Percentiles rank a stretch among this genome's conserved stretches.
Conservation (phyloP, 1,140 invertebrate genomes). For the Arctopsyche grandis region DNA sequence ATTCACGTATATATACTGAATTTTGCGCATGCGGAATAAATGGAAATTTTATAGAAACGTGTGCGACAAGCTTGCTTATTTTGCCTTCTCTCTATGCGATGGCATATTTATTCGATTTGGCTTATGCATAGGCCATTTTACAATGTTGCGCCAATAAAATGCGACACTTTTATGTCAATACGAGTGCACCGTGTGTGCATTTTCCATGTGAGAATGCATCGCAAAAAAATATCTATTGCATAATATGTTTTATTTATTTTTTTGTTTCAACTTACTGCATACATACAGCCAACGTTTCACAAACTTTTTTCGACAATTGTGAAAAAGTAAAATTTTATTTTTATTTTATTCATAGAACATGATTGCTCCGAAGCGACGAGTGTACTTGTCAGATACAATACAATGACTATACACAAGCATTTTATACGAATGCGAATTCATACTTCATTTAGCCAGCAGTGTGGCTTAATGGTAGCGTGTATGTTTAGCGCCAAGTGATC, state of each 20-base stretch:
- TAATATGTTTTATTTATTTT: neutral
- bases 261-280: neutral
- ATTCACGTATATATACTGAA: too few species aligned
- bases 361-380: too few species aligned
- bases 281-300: neutral
- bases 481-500: too few species aligned
- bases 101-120: neutral
- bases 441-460: too few species aligned
- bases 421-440: too few species aligned
- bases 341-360: too few species aligned
- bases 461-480: too few species aligned
- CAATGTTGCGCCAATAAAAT: neutral
- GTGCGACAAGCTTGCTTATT: neutral
- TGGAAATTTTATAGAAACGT: neutral
- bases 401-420: too few species aligned
- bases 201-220: neutral
- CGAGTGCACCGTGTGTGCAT: neutral
- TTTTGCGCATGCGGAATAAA: too few species aligned
- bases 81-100: neutral
- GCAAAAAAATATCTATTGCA: neutral
- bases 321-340: too few species aligned
- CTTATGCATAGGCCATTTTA: neutral
- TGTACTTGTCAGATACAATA: too few species aligned
- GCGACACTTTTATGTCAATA: neutral
- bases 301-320: too few species aligned